Base-by-base conservation (phyloP, 2,113 vertebrate species). In the Mus pahari region DNA sequence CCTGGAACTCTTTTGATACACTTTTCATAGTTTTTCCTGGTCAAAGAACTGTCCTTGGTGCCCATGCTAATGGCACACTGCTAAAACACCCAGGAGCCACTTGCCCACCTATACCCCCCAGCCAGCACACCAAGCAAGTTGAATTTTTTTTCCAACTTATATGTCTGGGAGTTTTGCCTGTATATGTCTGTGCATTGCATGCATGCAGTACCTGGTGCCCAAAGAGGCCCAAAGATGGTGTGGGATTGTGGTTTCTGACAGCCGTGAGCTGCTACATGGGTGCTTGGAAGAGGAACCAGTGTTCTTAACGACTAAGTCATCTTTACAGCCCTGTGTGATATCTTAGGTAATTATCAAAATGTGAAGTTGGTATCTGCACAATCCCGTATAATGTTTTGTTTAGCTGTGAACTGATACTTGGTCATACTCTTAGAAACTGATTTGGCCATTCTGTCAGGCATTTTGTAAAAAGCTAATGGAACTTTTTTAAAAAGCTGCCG, bases 291-390 rank as follows among this genome's bases (percentile, higher is more conserved):
- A 82, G 22, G 36, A 82, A n/a, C 81, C 55, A 26, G n/a, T 60
- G 10, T 16, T 82, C 36, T 22, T 82, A 60, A 28, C 22, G 2
- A 36, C 55, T 39, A 24, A 60, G n/a, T 22, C 55, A 9, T 28
- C 79, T 26, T 60, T 62, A 62, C n/a, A 62, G 81, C 22, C 58
- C 58, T 62, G 58, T 28, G 5, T 39, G 26, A 42, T 82, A 36
- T 55, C 50, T 55, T 55, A n/a, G n/a, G 90, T 55, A 89, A 75
- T 60, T 45, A 90, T 83, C 90, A 91, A 89, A 93, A 70, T 58
- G 60, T 58, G 84, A 66, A 88, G 17, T 11, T 31, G 45, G 36
- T 62, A 17, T 42, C 31, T 50, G 28, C 45, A 45, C 39, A 7
- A 50, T 60, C 19, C 3, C 20, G 53, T 1, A 22, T 0, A 19